phyloP scores from a whole-genome alignment of 2,888 invertebrate genomes.

The Agrilus mali region DNA sequence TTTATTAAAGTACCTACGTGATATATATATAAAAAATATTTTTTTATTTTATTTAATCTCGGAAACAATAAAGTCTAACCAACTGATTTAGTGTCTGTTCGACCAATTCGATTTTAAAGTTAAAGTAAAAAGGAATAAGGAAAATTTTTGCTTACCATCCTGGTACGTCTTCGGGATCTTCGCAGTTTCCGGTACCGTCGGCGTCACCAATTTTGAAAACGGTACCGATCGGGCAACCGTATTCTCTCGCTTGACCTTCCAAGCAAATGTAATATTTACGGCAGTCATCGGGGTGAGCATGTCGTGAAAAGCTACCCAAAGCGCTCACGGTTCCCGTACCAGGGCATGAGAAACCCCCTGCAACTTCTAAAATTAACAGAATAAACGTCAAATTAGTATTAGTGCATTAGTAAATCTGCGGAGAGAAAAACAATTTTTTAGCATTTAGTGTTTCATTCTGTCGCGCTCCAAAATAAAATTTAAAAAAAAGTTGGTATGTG shows the following conservation, averaged over 20 bases:
- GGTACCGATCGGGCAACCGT: slow-evolving; percentile 91
- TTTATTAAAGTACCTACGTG: too few relatives aligned
- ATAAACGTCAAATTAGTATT: neutral
- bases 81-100: too few relatives aligned
- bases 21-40: too few relatives aligned
- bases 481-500: neutral
- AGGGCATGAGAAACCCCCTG: slow-evolving; percentile 79
- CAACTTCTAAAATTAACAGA: slow-evolving; percentile 56
- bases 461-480: too few relatives aligned
- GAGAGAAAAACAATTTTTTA: too few relatives aligned
- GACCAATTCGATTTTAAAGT: too few relatives aligned
- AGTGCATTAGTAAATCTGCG: too few relatives aligned
- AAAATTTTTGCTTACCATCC: slow-evolving; percentile 65
- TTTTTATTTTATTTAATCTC: too few relatives aligned
- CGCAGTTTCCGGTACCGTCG: slow-evolving; percentile 86
- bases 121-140: slow-evolving; percentile 14
- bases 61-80: too few relatives aligned
- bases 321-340: slow-evolving; percentile 69
- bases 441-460: too few relatives aligned
- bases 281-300: slow-evolving; percentile 89
- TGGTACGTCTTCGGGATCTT: slow-evolving; percentile 90
- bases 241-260: slow-evolving; percentile 82
- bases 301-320: slow-evolving; percentile 84
- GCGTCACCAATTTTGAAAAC: slow-evolving; percentile 89
- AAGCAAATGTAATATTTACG: slow-evolving; percentile 92